Evolutionary conservation across 2,113 vertebrate genomes (phyloP).

Genomic region (Meles meles): DNA sequence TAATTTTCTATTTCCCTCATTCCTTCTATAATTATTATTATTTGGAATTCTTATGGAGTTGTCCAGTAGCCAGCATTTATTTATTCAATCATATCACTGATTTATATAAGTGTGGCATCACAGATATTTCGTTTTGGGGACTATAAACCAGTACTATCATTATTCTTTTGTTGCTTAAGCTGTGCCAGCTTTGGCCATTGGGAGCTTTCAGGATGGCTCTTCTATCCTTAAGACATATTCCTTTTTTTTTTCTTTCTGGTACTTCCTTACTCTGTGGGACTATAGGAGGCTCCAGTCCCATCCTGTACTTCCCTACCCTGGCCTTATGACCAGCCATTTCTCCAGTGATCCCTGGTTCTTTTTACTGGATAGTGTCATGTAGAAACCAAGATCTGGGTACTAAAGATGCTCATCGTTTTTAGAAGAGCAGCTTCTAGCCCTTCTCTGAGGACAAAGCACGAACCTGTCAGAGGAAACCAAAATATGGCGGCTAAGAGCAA

Average conservation of each 20-base stretch:
- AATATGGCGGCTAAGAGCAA: background rate
- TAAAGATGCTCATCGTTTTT: background rate
- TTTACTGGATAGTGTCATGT: conserved; percentile 5
- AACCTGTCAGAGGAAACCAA: conserved; percentile 13
- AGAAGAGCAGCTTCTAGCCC: background rate
- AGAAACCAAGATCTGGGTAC: background rate
- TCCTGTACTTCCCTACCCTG: background rate
- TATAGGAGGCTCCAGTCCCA: background rate
- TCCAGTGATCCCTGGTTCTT: background rate
- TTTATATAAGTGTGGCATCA: background rate
- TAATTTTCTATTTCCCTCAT: background rate
- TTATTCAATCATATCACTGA: background rate
- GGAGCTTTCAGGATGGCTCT: background rate
- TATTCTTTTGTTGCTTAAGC: background rate
- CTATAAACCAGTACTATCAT: background rate
- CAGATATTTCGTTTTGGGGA: background rate
- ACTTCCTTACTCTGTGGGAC: background rate
- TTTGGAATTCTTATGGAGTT: background rate
- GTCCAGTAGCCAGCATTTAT: background rate
- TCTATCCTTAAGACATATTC: background rate
- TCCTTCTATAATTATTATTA: background rate
- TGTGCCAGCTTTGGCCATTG: background rate
- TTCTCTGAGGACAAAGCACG: background rate
- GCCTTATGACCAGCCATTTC: conserved; percentile 19
- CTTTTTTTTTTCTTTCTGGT: background rate